phyloP scores from a whole-genome alignment of 2,113 vertebrate genomes.

The Campylomormyrus tamandua region DNA sequence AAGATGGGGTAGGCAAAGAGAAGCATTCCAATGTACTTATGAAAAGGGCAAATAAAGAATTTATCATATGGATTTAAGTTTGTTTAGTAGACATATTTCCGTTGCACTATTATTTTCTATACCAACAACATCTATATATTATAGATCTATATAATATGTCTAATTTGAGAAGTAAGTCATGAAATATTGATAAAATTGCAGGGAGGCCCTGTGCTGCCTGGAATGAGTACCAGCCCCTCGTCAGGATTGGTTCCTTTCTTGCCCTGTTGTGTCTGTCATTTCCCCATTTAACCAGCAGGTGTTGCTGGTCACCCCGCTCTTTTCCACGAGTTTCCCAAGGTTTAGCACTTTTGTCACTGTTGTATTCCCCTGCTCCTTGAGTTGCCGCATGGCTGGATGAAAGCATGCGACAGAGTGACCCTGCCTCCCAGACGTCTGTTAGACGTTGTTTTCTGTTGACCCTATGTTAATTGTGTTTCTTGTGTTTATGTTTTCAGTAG shows the following conservation, averaged over 20 bases:
- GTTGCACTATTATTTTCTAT: neutral
- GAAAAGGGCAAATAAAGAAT: neutral
- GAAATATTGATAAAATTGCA: neutral
- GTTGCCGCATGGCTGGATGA: too few species aligned
- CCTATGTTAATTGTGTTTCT: neutral
- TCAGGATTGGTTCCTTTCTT: neutral
- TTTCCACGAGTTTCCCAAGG: too few species aligned
- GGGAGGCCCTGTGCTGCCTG: neutral
- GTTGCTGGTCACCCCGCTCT: neutral
- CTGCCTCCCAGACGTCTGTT: neutral
- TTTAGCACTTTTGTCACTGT: too few species aligned
- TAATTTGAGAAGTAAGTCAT: neutral
- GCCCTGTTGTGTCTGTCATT: neutral
- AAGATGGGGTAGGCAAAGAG: neutral
- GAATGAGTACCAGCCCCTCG: neutral
- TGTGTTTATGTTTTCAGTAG: neutral
- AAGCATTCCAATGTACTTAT: neutral
- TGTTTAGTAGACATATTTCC: neutral
- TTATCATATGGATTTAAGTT: neutral
- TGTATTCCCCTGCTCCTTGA: too few species aligned
- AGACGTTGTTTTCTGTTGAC: neutral
- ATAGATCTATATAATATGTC: neutral
- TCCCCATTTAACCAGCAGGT: neutral
- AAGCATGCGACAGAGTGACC: neutral
- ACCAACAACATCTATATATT: neutral